Conservation (phyloP, 92 coral and sea anemone species). For the Porites divaricata region DNA sequence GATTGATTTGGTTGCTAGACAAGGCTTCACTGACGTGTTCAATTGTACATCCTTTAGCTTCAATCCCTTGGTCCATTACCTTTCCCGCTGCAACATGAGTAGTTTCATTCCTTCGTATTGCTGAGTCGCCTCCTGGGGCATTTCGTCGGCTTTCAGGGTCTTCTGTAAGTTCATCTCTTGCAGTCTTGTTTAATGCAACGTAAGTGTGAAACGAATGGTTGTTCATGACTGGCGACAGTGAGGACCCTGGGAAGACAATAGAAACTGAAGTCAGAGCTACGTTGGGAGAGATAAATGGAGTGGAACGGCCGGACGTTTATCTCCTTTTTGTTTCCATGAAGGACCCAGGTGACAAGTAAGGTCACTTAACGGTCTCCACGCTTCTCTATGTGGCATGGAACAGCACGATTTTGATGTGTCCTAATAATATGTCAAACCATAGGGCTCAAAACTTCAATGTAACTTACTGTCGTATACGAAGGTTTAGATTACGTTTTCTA, state of each 20-base stretch:
- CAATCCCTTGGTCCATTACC: neutral
- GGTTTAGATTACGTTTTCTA: no score
- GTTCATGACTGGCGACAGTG: neutral
- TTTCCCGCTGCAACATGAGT: neutral
- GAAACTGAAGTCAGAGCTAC: neutral
- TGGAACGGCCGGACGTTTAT: no score
- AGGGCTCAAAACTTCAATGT: no score
- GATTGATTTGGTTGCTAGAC: neutral
- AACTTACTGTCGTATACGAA: no score
- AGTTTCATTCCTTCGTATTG: no score
- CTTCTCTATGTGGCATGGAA: no score
- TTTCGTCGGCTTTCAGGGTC: neutral
- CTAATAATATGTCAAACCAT: no score
- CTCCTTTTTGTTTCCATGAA: no score
- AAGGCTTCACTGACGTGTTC: neutral
- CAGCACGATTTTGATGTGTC: no score
- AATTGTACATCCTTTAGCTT: neutral
- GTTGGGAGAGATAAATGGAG: no score
- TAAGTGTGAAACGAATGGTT: slow-evolving; percentile 1
- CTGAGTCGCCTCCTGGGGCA: neutral
- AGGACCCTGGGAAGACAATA: slow-evolving; percentile 23
- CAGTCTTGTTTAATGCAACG: neutral
- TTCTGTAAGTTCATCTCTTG: neutral
- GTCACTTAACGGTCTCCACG: no score
- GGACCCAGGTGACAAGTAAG: no score